Base-by-base conservation (phyloP, 2,888 invertebrate genomes). In the Gari tellinella region DNA sequence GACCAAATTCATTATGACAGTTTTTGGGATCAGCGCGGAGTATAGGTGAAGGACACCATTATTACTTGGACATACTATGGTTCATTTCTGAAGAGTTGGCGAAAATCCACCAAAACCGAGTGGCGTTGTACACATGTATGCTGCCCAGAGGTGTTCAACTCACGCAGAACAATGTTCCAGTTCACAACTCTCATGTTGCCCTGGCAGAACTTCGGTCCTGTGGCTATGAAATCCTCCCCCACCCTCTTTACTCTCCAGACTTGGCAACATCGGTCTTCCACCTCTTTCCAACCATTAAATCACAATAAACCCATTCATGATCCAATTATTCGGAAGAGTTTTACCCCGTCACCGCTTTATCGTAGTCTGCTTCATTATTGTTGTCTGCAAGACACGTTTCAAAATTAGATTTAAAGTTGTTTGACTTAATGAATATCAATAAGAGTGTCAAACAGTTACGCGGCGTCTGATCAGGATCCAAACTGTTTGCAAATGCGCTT, bases 1-100 rank as follows among this genome's bases (percentile, higher is more conserved):
- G 17, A 25, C 23, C 25, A 49, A 49, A 25, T 2, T 49, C 25
- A 10, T 49, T 21, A 15, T 49, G 49, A 49, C 25, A 25, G 21
- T 49, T 49, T 49, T 25, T 25, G 12, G 49, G 26, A 49, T 48
- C 48, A 48, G 48, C 48, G 48, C 48, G 19, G 48, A 48, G 48
- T 21, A 48, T 19, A 21, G 48, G 48, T 19, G 14, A 48, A 48
- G 19, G 48, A 8, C 19, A 48, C 48, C 48, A 19, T 17, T 10
- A 48, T 48, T 48, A 48, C n/a, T 17, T 15, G 2, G 19, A 48
- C 19, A 48, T 48, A 48, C 48, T 48, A 48, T n/a, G 14, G 1
- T 17, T 48, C 8, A 48, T 19, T 48, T 48, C 48, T 48, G 48
- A 31, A 31, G 31, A 31, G 10, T 7, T 31, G 4, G 31, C 31